A percentile compares a stretch with the other conserved stretches of the same genome.
These are phyloP conservation scores for Machimus atricapillus DNA, from an alignment of 2,888 invertebrate genomes.

Conservation along the genomic window DNA sequence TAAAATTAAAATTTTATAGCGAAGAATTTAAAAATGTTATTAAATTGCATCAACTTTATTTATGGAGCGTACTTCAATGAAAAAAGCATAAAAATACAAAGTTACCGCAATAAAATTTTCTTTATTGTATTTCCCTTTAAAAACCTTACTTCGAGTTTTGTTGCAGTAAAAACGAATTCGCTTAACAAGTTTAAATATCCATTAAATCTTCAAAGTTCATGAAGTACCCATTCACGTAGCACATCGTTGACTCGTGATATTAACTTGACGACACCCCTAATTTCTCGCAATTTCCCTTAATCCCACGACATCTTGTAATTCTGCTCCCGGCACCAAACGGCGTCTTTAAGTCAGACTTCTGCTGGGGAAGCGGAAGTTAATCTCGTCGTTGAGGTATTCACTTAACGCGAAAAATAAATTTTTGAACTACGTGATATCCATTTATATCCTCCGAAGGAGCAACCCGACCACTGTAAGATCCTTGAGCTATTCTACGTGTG, in stretches of 20 bases:
- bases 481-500: slow-evolving; percentile 11
- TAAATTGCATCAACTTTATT: no score
- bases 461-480: neutral
- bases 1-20: no score
- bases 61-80: neutral
- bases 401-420: slow-evolving; percentile 29
- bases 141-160: neutral
- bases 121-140: neutral
- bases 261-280: slow-evolving; percentile 31
- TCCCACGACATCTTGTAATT: slow-evolving; percentile 28
- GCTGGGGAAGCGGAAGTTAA: neutral
- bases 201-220: slow-evolving; percentile 25
- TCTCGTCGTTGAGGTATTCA: slow-evolving; percentile 25
- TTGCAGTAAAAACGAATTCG: neutral
- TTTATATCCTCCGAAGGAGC: neutral
- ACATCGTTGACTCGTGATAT: slow-evolving; percentile 24
- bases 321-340: slow-evolving; percentile 1
- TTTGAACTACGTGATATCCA: slow-evolving; percentile 26
- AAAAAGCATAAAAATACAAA: neutral
- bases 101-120: neutral
- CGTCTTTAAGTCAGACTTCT: neutral
- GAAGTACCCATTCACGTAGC: slow-evolving; percentile 11
- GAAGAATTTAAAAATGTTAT: no score
- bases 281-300: slow-evolving; percentile 19
- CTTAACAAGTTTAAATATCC: slow-evolving; percentile 8